Evolutionary conservation across 2,113 vertebrate species (phyloP).

Genomic region (Eublepharis macularius): DNA sequence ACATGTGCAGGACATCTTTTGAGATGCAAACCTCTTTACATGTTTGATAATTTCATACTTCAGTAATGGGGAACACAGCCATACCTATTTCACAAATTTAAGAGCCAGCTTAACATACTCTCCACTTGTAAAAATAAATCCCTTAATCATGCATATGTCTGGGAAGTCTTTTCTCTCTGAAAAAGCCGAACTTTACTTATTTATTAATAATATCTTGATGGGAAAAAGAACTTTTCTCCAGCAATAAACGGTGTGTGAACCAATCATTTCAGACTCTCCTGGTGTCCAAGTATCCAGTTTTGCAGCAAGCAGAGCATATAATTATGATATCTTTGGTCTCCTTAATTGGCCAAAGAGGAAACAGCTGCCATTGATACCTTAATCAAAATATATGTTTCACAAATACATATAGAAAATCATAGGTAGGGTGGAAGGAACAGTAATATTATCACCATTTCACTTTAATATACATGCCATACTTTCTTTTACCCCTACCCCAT

Average conservation of each 20-base stretch:
- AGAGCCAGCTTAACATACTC: background rate
- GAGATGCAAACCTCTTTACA: background rate
- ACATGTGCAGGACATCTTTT: background rate
- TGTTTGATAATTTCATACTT: background rate
- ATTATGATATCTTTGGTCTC: slow-evolving; percentile 34
- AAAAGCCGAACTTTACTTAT: background rate
- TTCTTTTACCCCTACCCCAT: background rate
- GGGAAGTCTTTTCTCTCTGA: background rate
- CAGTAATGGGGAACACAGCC: background rate
- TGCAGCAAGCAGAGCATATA: slow-evolving; percentile 37
- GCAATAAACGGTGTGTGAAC: slow-evolving; percentile 4
- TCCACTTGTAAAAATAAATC: background rate
- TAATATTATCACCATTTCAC: background rate
- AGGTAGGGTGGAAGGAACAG: background rate
- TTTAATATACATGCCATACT: slow-evolving; percentile 43
- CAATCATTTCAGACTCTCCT: slow-evolving; percentile 19
- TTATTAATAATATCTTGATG: background rate
- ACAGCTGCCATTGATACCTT: slow-evolving; percentile 50
- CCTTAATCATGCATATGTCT: background rate
- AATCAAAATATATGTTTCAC: slow-evolving; percentile 58
- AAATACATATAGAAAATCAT: slow-evolving; percentile 20
- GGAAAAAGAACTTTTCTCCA: background rate
- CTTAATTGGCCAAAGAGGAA: slow-evolving; percentile 54
- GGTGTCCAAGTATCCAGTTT: slow-evolving; percentile 32
- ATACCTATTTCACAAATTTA: background rate